Percentiles rank a stretch among this genome's conserved stretches.
phyloP scores from a whole-genome alignment of 1,140 invertebrate genomes.

The Cydia strobilella region DNA sequence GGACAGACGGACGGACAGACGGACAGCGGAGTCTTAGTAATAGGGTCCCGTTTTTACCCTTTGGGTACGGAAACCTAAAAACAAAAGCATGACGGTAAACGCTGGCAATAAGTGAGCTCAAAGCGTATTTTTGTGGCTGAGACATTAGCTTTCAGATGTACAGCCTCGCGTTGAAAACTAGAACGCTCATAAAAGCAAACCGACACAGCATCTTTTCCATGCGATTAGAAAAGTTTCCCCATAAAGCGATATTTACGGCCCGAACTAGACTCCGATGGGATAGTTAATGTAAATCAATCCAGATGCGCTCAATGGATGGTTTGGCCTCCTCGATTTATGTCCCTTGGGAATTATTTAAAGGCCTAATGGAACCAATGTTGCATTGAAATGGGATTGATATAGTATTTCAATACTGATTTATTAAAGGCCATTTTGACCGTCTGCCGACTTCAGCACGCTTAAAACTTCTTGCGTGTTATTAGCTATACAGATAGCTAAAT shows the following conservation, averaged over 20 bases:
- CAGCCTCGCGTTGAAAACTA: not conserved
- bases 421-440: not conserved
- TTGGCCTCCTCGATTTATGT: slow-evolving; percentile 6
- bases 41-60: no score
- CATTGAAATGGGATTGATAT: not conserved
- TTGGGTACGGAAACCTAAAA: no score
- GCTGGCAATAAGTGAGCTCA: no score
- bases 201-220: slow-evolving; percentile 20
- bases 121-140: no score
- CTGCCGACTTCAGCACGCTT: no score
- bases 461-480: no score
- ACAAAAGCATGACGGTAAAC: no score
- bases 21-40: no score
- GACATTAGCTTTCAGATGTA: not conserved
- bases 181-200: not conserved
- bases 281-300: slow-evolving; percentile 7
- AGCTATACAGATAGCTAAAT: no score
- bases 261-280: not conserved
- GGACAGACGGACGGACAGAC: no score
- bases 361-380: not conserved
- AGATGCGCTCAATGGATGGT: slow-evolving; percentile 14
- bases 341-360: not conserved
- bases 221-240: slow-evolving; percentile 20
- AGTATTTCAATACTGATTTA: not conserved
- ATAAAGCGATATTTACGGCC: not conserved